Percentiles rank a stretch among this genome's conserved stretches.
Evolutionary conservation across 64 coral and sea anemone genomes (phyloP).

Genomic region (Actinia tenebrosa): DNA sequence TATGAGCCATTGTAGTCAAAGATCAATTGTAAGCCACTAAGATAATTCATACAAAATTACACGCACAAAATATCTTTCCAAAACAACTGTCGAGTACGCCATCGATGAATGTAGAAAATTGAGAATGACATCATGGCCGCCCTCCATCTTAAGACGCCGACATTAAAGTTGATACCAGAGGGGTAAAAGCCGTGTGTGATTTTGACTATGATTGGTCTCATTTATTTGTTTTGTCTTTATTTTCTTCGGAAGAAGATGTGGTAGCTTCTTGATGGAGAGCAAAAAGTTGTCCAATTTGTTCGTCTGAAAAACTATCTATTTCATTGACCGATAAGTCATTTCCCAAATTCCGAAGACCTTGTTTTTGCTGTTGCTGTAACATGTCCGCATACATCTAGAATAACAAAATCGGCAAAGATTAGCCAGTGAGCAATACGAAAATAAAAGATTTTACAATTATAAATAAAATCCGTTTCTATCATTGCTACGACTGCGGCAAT

Average conservation of each 20-base stretch:
- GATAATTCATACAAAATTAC: too few species aligned
- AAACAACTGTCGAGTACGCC: too few species aligned
- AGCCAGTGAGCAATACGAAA: background rate
- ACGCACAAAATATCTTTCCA: too few species aligned
- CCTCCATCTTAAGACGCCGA: too few species aligned
- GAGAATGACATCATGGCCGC: too few species aligned
- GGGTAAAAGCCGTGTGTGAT: background rate
- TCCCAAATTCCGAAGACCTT: conserved; percentile 29
- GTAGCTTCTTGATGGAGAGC: conserved; percentile 44
- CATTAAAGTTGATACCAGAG: too few species aligned
- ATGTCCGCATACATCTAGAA: conserved; percentile 60
- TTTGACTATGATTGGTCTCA: background rate
- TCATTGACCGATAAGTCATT: conserved; percentile 25
- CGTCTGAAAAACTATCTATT: conserved; percentile 14
- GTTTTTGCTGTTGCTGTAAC: conserved; percentile 41
- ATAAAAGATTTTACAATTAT: background rate
- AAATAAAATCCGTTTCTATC: background rate
- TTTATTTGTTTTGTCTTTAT: background rate
- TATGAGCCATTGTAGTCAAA: too few species aligned
- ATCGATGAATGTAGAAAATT: too few species aligned
- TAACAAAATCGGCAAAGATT: background rate
- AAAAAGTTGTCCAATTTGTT: conserved; percentile 47
- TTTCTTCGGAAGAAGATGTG: background rate
- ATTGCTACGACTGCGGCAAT: background rate
- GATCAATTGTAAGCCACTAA: too few species aligned